A percentile compares a stretch with the other conserved stretches of the same genome.
phyloP scores from a whole-genome alignment of 2,888 invertebrate species.

The Athripsodes cinereus region DNA sequence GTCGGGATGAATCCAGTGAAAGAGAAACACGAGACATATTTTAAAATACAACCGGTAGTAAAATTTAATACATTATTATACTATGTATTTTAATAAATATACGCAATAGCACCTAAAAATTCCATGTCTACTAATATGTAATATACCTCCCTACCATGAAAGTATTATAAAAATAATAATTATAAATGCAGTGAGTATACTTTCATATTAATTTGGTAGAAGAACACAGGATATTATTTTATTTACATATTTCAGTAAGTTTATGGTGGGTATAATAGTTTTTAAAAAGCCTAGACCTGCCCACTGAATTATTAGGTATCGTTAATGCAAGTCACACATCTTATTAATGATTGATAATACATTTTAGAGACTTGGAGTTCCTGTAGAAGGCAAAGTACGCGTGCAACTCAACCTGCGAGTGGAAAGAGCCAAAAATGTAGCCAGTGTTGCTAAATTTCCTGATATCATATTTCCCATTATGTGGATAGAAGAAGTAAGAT shows the following conservation, averaged over 20 bases:
- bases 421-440: constrained; percentile 64
- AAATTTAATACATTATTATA: no score
- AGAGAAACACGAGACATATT: constrained; percentile 67
- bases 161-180: no score
- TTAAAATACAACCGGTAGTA: constrained; percentile 81
- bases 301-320: background rate
- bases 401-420: constrained; percentile 79
- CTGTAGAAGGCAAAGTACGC: constrained; percentile 73
- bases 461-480: constrained; percentile 79
- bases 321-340: background rate
- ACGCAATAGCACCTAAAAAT: no score
- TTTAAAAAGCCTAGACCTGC: no score
- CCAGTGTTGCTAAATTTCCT: constrained; percentile 68
- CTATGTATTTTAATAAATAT: no score
- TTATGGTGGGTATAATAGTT: no score
- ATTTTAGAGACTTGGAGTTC: constrained; percentile 76
- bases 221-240: no score
- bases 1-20: constrained; percentile 66
- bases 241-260: no score
- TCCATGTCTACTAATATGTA: no score
- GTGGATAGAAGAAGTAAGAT: constrained; percentile 77
- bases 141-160: no score
- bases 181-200: no score
- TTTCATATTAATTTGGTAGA: no score
- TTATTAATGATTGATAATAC: background rate